Base-by-base conservation (phyloP, 2,113 vertebrate species). In the Hyla sarda region DNA sequence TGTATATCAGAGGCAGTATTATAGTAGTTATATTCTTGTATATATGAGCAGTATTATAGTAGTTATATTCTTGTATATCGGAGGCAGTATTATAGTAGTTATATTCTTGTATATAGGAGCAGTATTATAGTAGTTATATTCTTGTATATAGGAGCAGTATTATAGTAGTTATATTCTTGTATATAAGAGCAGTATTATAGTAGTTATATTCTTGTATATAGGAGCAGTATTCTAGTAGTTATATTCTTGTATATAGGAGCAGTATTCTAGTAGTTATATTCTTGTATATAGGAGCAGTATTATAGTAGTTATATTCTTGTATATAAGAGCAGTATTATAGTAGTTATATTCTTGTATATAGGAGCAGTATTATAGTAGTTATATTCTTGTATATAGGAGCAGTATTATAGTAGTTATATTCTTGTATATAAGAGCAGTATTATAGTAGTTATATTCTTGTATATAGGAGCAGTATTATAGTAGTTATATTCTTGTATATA, bases 381-480 rank as follows among this genome's bases (percentile, higher is more conserved):
- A 54, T 54, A 54, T 54, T 54, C 52, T 54, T 54, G 41, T 54
- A 54, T 11, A 54, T 19, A 54, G 52, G 52, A 5, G 58, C 58
- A 62, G 8, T 62, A 62, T 62, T 62, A 62, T 28, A 62, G 58
- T 62, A 62, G n/a, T 62, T 62, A 62, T 28, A 62, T 28, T 62
- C 58, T 62, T 62, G 58, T 62, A 62, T 23, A 62, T 28, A 28
- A 17, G 58, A 13, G 58, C 58, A 62, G n/a, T 62, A 28, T 62
- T 62, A 62, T 62, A 62, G n/a, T 62, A 13, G n/a, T 62, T 62
- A 62, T 62, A 62, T 62, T 62, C 58, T 62, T 62, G 56, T 58
- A 58, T 10, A 58, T 58, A 58, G 56, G 56, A 10, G 56, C 56
- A 58, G 56, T 58, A 58, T 58, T 58, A 58, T 58, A 58, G 56